Percentiles rank a stretch among this genome's conserved stretches.
Evolutionary conservation across 2,797 vertebrate species (phyloP).

Genomic region (Thripadectes ignobilis): DNA sequence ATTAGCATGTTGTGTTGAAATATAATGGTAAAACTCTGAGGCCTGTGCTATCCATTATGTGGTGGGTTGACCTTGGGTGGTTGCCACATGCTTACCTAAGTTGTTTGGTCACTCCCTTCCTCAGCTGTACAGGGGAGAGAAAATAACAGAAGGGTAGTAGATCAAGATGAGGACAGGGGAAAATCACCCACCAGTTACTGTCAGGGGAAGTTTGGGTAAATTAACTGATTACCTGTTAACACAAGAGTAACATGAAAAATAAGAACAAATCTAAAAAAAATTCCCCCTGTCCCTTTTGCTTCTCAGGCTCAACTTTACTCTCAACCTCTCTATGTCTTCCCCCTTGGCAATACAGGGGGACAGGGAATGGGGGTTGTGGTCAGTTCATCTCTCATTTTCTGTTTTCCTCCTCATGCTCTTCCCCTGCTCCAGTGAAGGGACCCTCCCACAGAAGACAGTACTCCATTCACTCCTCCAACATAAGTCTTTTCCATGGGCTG

Average conservation of each 20-base stretch:
- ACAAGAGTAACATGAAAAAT: neutral
- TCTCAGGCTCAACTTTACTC: neutral
- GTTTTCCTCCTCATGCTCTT: neutral
- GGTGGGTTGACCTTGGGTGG: neutral
- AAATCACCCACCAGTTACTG: neutral
- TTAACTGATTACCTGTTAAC: neutral
- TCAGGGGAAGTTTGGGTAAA: neutral
- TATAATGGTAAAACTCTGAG: neutral
- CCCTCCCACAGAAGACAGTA: neutral
- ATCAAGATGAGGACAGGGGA: neutral
- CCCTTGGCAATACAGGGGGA: accelerated
- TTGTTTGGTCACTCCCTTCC: accelerated
- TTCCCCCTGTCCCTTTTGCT: neutral
- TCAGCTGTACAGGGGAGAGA: neutral
- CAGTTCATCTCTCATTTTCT: neutral
- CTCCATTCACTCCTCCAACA: accelerated
- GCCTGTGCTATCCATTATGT: neutral
- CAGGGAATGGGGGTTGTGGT: neutral
- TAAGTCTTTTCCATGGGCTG: neutral
- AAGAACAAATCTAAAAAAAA: neutral
- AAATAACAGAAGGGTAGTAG: neutral
- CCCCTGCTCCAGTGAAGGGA: accelerated
- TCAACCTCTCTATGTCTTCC: neutral
- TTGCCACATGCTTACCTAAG: neutral
- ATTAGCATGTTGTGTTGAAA: neutral